These are phyloP conservation scores for Ormia ochracea DNA, from an alignment of 2,888 invertebrate species.

Conservation along the genomic window DNA sequence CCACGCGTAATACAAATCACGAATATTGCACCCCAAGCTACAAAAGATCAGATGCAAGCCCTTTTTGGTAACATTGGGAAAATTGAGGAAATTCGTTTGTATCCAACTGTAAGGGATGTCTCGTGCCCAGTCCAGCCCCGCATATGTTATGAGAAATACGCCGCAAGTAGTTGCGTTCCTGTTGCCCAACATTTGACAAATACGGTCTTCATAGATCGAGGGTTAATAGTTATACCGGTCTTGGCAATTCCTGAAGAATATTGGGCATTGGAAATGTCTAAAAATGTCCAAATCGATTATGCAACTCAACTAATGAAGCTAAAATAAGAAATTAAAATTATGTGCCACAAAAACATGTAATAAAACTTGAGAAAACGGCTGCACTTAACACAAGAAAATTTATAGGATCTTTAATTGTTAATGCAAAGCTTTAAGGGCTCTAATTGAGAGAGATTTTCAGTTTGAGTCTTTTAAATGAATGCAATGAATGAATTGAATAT, in stretches of 20 bases:
- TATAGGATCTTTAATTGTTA: too few species aligned
- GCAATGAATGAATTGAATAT: too few species aligned
- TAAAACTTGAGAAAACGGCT: too few species aligned
- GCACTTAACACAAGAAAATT: too few species aligned
- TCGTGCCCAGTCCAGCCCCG: conserved; percentile 93
- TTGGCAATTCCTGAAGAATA: conserved; percentile 96
- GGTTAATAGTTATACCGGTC: conserved; percentile 95
- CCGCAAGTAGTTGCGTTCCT: conserved; percentile 90
- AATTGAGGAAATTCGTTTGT: conserved; percentile 94
- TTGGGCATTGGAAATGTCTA: conserved; percentile 93
- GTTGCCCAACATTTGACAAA: conserved; percentile 99
- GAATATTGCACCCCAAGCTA: conserved; percentile 97
- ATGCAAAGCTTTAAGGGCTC: too few species aligned
- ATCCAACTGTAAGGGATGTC: conserved; percentile 92
- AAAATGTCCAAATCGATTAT: too few species aligned
- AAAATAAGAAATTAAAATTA: too few species aligned
- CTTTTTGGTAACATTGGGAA: conserved; percentile 95
- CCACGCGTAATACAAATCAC: conserved; percentile 86
- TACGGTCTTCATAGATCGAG: conserved; percentile 98
- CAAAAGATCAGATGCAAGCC: conserved; percentile 97
- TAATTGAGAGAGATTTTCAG: too few species aligned
- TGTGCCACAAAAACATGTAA: too few species aligned
- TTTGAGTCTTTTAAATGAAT: too few species aligned
- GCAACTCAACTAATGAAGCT: too few species aligned
- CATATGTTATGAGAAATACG: conserved; percentile 97